Conservation (phyloP, 2,797 vertebrate species). For the Synanceia verrucosa region DNA sequence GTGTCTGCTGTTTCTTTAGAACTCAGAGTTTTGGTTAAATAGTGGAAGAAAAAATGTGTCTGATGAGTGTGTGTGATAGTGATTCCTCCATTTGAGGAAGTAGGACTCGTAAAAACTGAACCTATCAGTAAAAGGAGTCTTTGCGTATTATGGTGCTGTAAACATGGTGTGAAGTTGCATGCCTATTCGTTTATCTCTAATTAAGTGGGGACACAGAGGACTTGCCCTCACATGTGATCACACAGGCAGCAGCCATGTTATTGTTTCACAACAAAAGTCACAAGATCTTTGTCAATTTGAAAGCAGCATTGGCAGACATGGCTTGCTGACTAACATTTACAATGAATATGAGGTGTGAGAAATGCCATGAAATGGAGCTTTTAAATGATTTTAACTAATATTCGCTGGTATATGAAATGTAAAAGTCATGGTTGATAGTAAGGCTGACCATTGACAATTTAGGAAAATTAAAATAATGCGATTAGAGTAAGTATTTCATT, state of each 20-base stretch:
- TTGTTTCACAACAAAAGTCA: conserved; percentile 5
- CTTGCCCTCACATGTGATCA: conserved; percentile 28
- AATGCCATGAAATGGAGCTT: neutral
- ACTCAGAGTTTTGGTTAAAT: conserved; percentile 17
- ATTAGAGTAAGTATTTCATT: no score
- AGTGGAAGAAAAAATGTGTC: conserved; percentile 3
- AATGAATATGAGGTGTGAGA: neutral
- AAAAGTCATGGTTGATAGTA: neutral
- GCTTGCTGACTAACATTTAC: neutral
- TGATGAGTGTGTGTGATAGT: conserved; percentile 5
- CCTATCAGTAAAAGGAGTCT: conserved; percentile 28
- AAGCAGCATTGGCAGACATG: neutral
- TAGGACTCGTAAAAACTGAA: conserved; percentile 37
- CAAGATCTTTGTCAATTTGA: neutral
- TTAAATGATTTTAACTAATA: neutral
- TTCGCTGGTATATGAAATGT: neutral
- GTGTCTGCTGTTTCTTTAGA: conserved; percentile 44
- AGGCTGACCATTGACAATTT: no score
- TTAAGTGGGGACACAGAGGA: conserved; percentile 53
- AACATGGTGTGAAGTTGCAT: conserved; percentile 51
- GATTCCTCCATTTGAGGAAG: conserved; percentile 25
- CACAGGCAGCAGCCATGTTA: neutral
- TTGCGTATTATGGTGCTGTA: conserved; percentile 58
- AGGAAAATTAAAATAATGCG: no score
- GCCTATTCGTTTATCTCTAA: conserved; percentile 53